These are phyloP conservation scores for Lissonota sp. DNA, from an alignment of 2,888 invertebrate species.

Conservation along the genomic window DNA sequence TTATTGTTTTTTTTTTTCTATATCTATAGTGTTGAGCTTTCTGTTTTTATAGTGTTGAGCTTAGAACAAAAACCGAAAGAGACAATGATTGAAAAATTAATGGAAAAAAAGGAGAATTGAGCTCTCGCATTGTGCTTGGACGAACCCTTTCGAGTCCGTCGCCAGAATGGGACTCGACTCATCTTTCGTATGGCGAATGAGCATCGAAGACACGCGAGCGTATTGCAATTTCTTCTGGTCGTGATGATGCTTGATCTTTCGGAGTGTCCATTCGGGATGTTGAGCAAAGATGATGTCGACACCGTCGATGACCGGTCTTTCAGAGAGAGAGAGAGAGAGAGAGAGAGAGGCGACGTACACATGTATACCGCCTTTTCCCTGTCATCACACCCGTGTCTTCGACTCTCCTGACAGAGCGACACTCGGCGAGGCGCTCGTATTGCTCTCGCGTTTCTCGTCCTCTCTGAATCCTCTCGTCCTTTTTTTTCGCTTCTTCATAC, in stretches of 20 bases:
- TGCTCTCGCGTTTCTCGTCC: slow-evolving; percentile 26
- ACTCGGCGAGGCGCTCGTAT: slow-evolving; percentile 21
- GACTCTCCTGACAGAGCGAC: background rate
- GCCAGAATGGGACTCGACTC: no score
- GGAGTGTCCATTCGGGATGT: slow-evolving; percentile 39
- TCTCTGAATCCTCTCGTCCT: slow-evolving; percentile 4
- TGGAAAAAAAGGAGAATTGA: no score
- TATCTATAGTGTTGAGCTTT: no score
- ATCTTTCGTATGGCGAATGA: background rate
- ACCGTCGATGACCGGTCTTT: slow-evolving; percentile 38
- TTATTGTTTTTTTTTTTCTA: no score
- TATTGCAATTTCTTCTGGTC: background rate
- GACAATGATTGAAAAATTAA: no score
- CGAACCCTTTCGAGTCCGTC: no score
- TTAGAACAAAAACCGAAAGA: no score
- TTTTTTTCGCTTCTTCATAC: slow-evolving; percentile 10
- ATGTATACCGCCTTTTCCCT: slow-evolving; percentile 10
- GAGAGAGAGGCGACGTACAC: no score
- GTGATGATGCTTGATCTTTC: slow-evolving; percentile 32
- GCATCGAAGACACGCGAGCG: background rate
- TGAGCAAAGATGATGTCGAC: slow-evolving; percentile 29
- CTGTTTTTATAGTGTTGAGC: no score
- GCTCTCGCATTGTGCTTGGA: no score
- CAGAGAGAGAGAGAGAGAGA: no score
- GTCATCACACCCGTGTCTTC: slow-evolving; percentile 29